Percentiles rank a stretch among this genome's conserved stretches.
Conservation (phyloP, 2,797 vertebrate species). For the Distichodus sexfasciatus region DNA sequence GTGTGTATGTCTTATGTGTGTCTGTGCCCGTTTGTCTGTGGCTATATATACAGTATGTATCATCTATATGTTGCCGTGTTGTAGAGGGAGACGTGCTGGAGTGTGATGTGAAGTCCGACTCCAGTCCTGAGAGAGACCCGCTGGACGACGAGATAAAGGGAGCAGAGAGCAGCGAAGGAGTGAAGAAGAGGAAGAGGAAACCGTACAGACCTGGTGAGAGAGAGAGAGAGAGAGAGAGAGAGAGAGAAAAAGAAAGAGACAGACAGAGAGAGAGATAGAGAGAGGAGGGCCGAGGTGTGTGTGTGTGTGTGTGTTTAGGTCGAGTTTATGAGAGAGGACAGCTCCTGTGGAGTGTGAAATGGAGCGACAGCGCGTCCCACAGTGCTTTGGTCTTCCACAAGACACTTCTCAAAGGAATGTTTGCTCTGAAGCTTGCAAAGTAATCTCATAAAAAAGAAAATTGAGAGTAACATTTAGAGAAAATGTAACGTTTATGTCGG, state of each 20-base stretch:
- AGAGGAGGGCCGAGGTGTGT: background rate
- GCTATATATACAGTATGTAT: no score
- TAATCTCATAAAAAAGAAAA: no score
- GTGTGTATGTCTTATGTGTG: slow-evolving; percentile 58
- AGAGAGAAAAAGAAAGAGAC: background rate
- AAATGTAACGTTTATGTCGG: no score
- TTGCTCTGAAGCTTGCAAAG: slow-evolving; percentile 19
- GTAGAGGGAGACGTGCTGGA: slow-evolving; percentile 84
- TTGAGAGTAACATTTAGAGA: no score
- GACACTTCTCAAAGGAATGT: slow-evolving; percentile 31
- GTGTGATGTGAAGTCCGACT: slow-evolving; percentile 93
- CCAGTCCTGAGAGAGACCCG: slow-evolving; percentile 89
- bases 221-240: background rate
- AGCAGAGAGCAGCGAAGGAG: slow-evolving; percentile 71
- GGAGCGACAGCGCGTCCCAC: slow-evolving; percentile 44
- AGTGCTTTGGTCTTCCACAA: slow-evolving; percentile 39
- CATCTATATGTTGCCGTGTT: no score
- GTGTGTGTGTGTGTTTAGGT: no score
- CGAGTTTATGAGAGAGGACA: slow-evolving; percentile 46
- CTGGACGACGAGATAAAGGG: slow-evolving; percentile 81
- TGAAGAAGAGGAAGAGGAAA: slow-evolving; percentile 94
- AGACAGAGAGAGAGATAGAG: background rate
- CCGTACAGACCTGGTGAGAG: slow-evolving; percentile 90
- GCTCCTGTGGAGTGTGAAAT: slow-evolving; percentile 56
- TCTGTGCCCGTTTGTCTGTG: slow-evolving; percentile 2